Conservation (phyloP, 2,113 vertebrate genomes). For the Colinus virginianus region DNA sequence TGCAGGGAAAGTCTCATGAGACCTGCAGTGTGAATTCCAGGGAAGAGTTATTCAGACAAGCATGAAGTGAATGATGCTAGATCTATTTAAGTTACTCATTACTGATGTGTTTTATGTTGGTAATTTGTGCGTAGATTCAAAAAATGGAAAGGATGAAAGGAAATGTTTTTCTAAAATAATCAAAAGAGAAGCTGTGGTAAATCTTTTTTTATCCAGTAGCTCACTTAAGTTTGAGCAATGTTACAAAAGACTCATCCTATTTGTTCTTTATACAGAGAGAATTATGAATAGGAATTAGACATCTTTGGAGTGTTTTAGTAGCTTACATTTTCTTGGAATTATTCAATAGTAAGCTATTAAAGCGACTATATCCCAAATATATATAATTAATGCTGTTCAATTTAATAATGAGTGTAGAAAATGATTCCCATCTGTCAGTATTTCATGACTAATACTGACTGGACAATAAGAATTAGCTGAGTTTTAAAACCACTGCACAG, state of each 20-base stretch:
- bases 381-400: not conserved
- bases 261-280: not conserved
- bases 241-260: not conserved
- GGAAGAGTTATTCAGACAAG: slow-evolving; percentile 5
- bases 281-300: not conserved
- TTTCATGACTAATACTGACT: not conserved
- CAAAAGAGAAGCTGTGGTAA: not conserved
- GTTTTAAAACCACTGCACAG: not conserved
- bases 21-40: not conserved
- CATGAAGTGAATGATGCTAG: not conserved
- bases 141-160: not conserved
- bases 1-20: not conserved
- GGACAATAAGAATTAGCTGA: not conserved
- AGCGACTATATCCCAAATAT: not conserved
- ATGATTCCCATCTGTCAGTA: not conserved
- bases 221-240: not conserved
- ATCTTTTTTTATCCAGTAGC: not conserved
- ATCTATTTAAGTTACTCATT: not conserved
- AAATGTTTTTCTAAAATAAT: not conserved
- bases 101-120: not conserved
- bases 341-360: not conserved
- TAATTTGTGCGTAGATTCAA: not conserved
- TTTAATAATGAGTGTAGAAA: not conserved
- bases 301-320: not conserved
- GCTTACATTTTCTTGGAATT: not conserved